Base-by-base conservation (phyloP, 2,888 invertebrate species). In the Drosophila anceps region DNA sequence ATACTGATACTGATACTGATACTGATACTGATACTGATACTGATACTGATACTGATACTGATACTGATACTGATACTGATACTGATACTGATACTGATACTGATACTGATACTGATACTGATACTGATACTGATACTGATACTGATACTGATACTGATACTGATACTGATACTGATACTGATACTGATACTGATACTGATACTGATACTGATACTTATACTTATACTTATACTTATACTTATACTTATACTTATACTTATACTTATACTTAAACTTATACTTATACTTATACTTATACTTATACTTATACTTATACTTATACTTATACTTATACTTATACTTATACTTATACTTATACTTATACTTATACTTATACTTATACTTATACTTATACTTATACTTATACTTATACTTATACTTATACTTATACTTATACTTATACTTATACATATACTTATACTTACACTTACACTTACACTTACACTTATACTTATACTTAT, bases 361-460 rank as follows among this genome's bases (percentile, higher is more conserved):
- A 6, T 27, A 44, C 44, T 24, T 24, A 24, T 44, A 44, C 44
- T 44, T 44, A 13, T 44, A 43, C 43, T 43, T 43, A 20, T 20
- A 20, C 43, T 43, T 43, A 20, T 20, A 20, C 43, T 43, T 43
- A 20, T 43, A 43, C 20, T 43, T 43, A 10, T 43, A 43, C 43
- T 43, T 43, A 20, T 43, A 43, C 43, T 43, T 43, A 20, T 43
- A 43, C 43, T 20, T 43, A 20, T 43, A 43, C 43, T 43, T 43
- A 20, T 43, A 43, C 20, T 43, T 43, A 10, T 43, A 43, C 43
- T 43, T 43, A 18, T 43, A 43, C 43, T 20, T 43, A 18, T 43
- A 20, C 43, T 43, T 43, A 18, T 43, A 43, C 43, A 20, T 43
- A 10, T 20, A 43, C 43, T 43, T 43, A 12, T 43, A 43, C 43